These are phyloP conservation scores for Phalacrocorax aristotelis DNA, from an alignment of 2,113 vertebrate species.

Conservation along the genomic window DNA sequence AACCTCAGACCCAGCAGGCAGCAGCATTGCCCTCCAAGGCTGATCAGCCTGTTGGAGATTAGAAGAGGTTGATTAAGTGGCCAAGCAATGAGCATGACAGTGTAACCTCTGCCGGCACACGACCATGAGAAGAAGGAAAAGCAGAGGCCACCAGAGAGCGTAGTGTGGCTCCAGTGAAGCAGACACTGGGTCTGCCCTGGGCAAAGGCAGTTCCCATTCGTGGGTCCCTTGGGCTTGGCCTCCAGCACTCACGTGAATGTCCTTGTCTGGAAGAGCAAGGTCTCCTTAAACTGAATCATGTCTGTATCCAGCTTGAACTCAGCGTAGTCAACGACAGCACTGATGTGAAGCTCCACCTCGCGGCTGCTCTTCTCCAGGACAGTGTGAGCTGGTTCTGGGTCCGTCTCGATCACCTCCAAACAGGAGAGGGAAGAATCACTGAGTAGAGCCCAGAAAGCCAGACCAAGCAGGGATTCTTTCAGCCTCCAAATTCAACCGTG, in stretches of 20 bases:
- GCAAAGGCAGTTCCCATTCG: not conserved
- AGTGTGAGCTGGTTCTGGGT: slow-evolving; percentile 78
- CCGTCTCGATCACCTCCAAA: slow-evolving; percentile 76
- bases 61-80: not conserved
- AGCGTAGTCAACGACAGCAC: slow-evolving; percentile 74
- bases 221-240: not conserved
- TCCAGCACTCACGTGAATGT: slow-evolving; percentile 78
- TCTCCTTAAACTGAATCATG: slow-evolving; percentile 79
- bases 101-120: not conserved
- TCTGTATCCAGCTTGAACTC: slow-evolving; percentile 67
- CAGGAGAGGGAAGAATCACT: not conserved
- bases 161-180: not conserved
- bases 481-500: not conserved
- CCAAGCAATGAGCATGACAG: not conserved
- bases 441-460: not conserved
- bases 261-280: slow-evolving; percentile 83
- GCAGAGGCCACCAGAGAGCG: not conserved
- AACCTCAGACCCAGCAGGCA: not conserved
- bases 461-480: not conserved
- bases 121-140: not conserved
- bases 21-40: not conserved
- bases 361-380: slow-evolving; percentile 73
- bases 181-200: not conserved
- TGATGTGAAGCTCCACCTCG: slow-evolving; percentile 80
- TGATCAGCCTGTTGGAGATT: not conserved